phyloP scores from a whole-genome alignment of 2,797 vertebrate genomes.

The Anabacerthia variegaticeps region DNA sequence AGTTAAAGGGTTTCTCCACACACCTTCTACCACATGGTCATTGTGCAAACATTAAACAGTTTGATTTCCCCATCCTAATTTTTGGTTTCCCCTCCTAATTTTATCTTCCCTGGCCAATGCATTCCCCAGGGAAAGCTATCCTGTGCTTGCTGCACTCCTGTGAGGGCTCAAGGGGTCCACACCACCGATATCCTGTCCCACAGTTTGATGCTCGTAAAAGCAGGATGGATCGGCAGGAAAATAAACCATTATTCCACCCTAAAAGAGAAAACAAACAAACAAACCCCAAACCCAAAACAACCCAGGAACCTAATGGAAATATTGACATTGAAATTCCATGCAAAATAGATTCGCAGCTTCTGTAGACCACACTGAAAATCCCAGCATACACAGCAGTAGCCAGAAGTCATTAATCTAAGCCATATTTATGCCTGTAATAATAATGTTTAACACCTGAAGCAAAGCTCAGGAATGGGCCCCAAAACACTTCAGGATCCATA shows the following conservation, averaged over 20 bases:
- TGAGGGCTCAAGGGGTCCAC: accelerated
- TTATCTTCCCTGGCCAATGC: background rate
- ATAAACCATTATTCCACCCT: background rate
- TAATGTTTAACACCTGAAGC: background rate
- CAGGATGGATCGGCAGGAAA: background rate
- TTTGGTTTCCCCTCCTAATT: background rate
- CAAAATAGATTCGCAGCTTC: background rate
- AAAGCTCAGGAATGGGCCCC: background rate
- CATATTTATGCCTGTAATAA: background rate
- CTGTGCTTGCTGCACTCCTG: background rate
- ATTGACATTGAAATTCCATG: background rate
- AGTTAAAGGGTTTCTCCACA: background rate
- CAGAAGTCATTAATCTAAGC: background rate
- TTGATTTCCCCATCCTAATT: background rate
- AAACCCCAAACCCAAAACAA: background rate
- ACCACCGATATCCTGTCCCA: background rate
- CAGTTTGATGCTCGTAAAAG: background rate
- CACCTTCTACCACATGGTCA: background rate
- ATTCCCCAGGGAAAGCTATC: background rate
- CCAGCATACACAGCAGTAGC: background rate
- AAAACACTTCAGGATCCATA: background rate
- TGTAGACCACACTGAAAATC: background rate
- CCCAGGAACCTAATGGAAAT: background rate
- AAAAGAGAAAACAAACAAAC: background rate
- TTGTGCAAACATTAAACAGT: background rate